These are phyloP conservation scores for Merops nubicus DNA, from an alignment of 2,113 vertebrate genomes.

Conservation along the genomic window DNA sequence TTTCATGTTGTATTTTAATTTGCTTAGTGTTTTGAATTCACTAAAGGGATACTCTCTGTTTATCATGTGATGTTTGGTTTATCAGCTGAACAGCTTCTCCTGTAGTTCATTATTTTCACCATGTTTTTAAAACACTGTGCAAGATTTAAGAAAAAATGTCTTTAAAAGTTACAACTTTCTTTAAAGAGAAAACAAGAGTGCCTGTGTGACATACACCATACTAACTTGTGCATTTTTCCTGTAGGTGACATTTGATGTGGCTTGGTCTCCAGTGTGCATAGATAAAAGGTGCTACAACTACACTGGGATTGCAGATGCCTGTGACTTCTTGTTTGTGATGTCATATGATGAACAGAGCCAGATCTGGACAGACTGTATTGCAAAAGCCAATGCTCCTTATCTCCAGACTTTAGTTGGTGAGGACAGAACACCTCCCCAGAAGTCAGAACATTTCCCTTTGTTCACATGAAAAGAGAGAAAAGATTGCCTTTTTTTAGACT, in stretches of 20 bases:
- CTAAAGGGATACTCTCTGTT: neutral
- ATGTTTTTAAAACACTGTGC: neutral
- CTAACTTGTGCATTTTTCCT: neutral
- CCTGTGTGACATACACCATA: neutral
- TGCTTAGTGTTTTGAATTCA: neutral
- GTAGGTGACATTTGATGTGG: constrained; percentile 95
- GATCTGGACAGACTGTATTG: constrained; percentile 87
- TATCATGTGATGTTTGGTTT: neutral
- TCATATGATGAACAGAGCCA: constrained; percentile 96
- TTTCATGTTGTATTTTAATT: neutral
- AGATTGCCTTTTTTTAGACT: neutral
- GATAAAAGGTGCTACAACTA: constrained; percentile 94
- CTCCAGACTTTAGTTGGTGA: constrained; percentile 86
- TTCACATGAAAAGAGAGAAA: neutral
- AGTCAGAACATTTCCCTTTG: neutral
- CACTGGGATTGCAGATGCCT: constrained; percentile 85
- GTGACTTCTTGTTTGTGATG: constrained; percentile 97
- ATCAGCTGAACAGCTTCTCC: neutral
- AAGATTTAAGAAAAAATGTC: neutral
- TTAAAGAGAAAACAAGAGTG: neutral
- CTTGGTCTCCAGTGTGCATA: constrained; percentile 90
- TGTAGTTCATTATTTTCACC: neutral
- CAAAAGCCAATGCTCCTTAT: constrained; percentile 90
- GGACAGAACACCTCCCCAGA: neutral
- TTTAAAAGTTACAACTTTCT: neutral